These are phyloP conservation scores for Aix galericulata DNA, from an alignment of 2,113 vertebrate species.

Conservation along the genomic window DNA sequence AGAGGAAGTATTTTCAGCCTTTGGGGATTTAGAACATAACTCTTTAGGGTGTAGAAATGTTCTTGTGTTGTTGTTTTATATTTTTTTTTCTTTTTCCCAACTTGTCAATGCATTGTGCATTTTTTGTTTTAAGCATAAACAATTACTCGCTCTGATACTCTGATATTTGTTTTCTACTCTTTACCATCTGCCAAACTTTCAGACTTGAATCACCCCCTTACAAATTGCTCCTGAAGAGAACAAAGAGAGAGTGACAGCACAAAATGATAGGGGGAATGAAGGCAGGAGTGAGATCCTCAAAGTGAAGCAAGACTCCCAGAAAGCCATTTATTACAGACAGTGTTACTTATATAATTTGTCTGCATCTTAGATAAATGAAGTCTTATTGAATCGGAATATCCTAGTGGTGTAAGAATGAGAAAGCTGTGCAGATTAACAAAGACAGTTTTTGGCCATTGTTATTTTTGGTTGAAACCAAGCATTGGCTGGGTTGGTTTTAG, in stretches of 20 bases:
- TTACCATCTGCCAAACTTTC: neutral
- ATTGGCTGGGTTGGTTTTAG: neutral
- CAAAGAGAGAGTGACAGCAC: neutral
- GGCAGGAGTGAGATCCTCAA: neutral
- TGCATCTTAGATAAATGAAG: neutral
- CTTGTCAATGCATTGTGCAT: neutral
- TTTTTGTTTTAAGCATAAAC: neutral
- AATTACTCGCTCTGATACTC: neutral
- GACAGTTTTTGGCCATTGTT: neutral
- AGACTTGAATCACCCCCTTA: neutral
- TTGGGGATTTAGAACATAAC: neutral
- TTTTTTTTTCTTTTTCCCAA: neutral
- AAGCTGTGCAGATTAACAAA: neutral
- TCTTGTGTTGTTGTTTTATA: neutral
- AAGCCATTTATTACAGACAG: neutral
- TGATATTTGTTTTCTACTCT: neutral
- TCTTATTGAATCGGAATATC: neutral
- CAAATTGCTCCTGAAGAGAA: neutral
- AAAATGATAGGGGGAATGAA: neutral
- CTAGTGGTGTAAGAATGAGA: accelerated
- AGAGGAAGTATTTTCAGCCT: neutral
- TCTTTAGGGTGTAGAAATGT: slow-evolving; percentile 10
- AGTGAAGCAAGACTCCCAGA: neutral
- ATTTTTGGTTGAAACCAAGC: neutral
- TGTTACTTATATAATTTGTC: neutral